A percentile compares a stretch with the other conserved stretches of the same genome.
These are phyloP conservation scores for Agrochola macilenta DNA, from an alignment of 2,888 invertebrate species.

Conservation along the genomic window DNA sequence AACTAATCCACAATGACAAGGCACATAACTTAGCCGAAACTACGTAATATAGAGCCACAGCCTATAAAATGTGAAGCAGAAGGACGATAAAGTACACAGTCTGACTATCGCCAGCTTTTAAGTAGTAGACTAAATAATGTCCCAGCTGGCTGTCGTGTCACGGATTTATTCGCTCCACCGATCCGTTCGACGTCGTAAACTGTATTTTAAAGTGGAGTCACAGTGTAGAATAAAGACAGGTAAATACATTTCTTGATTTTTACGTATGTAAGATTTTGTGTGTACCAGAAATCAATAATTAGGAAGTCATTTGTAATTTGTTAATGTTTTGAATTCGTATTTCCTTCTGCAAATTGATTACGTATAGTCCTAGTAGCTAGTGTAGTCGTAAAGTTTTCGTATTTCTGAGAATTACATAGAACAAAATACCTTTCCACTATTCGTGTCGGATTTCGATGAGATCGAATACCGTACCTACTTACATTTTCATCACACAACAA, in stretches of 20 bases:
- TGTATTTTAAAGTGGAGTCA: slow-evolving; percentile 44
- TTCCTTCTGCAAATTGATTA: neutral
- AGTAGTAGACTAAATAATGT: slow-evolving; percentile 52
- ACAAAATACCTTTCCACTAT: neutral
- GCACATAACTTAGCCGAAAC: slow-evolving; percentile 33
- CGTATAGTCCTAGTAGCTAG: neutral
- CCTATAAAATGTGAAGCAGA: slow-evolving; percentile 56
- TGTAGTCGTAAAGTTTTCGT: neutral
- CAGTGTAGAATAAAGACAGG: slow-evolving; percentile 15
- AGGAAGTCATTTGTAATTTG: neutral
- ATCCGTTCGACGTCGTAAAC: slow-evolving; percentile 62
- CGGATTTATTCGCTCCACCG: slow-evolving; percentile 58
- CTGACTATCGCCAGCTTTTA: slow-evolving; percentile 59
- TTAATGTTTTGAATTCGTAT: neutral
- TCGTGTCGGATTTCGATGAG: neutral
- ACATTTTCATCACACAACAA: neutral
- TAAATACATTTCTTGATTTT: neutral
- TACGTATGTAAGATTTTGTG: neutral
- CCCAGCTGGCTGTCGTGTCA: slow-evolving; percentile 23
- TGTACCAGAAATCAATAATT: neutral
- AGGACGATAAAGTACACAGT: slow-evolving; percentile 41
- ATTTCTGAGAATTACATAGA: neutral
- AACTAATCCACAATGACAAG: slow-evolving; percentile 15
- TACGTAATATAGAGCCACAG: slow-evolving; percentile 21
- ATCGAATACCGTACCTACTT: neutral